Base-by-base conservation (phyloP, 1,140 invertebrate genomes). In the Vanessa atalanta region DNA sequence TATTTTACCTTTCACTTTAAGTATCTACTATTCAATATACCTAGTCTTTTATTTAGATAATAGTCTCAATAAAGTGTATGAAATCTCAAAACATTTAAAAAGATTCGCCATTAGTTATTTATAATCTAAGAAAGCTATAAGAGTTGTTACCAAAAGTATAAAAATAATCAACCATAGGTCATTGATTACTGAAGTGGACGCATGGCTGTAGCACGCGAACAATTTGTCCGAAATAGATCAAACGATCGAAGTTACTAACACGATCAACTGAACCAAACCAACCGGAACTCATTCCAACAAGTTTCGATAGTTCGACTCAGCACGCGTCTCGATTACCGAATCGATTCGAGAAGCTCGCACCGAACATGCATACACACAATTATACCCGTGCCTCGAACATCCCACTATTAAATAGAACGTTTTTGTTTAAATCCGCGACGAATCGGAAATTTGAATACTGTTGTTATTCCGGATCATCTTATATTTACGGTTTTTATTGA, bases 391-490 rank as follows among this genome's bases (percentile, higher is more conserved):
- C 87, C 82, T 79, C 73, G 77, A 84, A 82, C 77, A 88, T 84
- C 81, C 87, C 82, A 86, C 84, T 92, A 92, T 89, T 89, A 90
- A 92, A 92, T 88, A 90, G 86, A 92, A 87, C 90, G 90, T 91
- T 92, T 88, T 90, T 91, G 90, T 92, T 92, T 92, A 92, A 92
- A 91, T 85, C 89, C 85, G 90, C 81, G 79, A 76, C 89, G 87
- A 91, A 92, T 92, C 70, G 86, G 72, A 88, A 92, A 92, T 92
- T 92, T 88, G 86, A 91, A 88, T 86, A 91, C 83, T 89, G 88
- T 90, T 88, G 83, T 88, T 91, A 87, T 89, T 84, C 86, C 79
- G 81, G 75, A 79, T 84, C 85, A 84, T 88, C 83, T 87, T 84
- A 70, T 85, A 85, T 86, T 88, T 86, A 87, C 83, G 86, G 81